Evolutionary conservation across 1,140 invertebrate species (phyloP).

Genomic region (Calycopis cecrops): DNA sequence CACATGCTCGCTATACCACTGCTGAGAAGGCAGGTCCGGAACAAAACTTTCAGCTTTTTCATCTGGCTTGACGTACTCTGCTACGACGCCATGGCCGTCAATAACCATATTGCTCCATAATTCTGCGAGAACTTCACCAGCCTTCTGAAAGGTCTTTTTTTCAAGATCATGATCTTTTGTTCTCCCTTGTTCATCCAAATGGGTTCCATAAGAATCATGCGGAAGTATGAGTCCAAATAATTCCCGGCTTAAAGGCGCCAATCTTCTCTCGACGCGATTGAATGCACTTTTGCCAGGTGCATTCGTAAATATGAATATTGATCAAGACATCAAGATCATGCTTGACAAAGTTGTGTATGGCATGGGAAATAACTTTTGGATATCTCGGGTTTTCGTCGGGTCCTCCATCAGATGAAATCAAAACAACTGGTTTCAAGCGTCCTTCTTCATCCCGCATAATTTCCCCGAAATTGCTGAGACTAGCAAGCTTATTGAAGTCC

Average conservation of each 20-base stretch:
- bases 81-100: slow-evolving; percentile 40
- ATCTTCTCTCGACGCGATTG: slow-evolving; percentile 37
- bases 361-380: slow-evolving; percentile 18
- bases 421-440: slow-evolving; percentile 49
- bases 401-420: slow-evolving; percentile 54
- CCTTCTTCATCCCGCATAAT: slow-evolving; percentile 32
- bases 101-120: slow-evolving; percentile 40
- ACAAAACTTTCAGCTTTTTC: slow-evolving; percentile 22
- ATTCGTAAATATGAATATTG: slow-evolving; percentile 17
- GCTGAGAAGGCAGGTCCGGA: slow-evolving; percentile 18
- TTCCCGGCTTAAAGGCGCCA: slow-evolving; percentile 52
- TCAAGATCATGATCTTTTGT: slow-evolving; percentile 42
- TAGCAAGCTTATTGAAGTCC: slow-evolving; percentile 43
- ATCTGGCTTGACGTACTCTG: slow-evolving; percentile 35
- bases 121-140: slow-evolving; percentile 35
- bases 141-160: slow-evolving; percentile 30
- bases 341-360: slow-evolving; percentile 24
- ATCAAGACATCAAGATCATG: slow-evolving; percentile 20
- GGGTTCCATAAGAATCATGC: slow-evolving; percentile 22
- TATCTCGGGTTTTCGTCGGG: slow-evolving; percentile 41
- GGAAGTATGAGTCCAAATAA: slow-evolving; percentile 16
- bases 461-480: slow-evolving; percentile 16
- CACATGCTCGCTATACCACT: slow-evolving; percentile 17
- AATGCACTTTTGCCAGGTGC: slow-evolving; percentile 19
- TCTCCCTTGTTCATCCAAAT: slow-evolving; percentile 41